Conservation (phyloP, 64 coral and sea anemone species). For the Astreopora myriophthalma region DNA sequence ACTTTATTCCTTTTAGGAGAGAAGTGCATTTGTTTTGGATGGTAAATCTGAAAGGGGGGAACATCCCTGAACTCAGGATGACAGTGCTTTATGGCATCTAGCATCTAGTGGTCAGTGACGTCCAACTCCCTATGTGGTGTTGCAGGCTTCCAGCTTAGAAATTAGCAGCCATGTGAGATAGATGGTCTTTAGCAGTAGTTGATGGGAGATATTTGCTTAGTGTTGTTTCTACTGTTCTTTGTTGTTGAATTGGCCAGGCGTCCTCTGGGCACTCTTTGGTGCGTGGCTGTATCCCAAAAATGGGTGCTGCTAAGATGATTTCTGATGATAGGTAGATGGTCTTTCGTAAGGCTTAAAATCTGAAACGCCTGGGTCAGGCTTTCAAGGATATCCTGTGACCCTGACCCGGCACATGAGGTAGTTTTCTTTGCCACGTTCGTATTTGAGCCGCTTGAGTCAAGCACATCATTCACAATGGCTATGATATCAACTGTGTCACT, state of each 20-base stretch:
- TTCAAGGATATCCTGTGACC: too few species aligned
- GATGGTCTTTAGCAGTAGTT: background rate
- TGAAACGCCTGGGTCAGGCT: background rate
- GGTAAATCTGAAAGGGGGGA: background rate
- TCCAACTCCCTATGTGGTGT: background rate
- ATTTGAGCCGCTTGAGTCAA: too few species aligned
- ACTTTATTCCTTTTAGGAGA: background rate
- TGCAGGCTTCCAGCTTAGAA: constrained; percentile 10
- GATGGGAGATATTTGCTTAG: background rate
- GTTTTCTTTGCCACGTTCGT: too few species aligned
- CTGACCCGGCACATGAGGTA: too few species aligned
- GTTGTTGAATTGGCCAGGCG: background rate
- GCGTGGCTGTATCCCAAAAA: constrained; percentile 25
- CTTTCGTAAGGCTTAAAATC: background rate
- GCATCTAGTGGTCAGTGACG: constrained; percentile 50
- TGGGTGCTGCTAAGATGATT: background rate
- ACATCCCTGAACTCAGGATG: constrained; percentile 12
- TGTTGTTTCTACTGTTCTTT: constrained; percentile 1
- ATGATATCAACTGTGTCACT: too few species aligned
- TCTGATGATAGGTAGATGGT: background rate
- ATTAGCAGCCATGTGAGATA: background rate
- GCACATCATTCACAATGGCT: too few species aligned
- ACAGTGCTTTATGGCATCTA: constrained; percentile 51
- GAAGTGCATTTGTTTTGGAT: background rate
- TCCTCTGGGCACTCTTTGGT: background rate